These are phyloP conservation scores for Dissostichus mawsoni DNA, from an alignment of 2,113 vertebrate genomes.

Conservation along the genomic window DNA sequence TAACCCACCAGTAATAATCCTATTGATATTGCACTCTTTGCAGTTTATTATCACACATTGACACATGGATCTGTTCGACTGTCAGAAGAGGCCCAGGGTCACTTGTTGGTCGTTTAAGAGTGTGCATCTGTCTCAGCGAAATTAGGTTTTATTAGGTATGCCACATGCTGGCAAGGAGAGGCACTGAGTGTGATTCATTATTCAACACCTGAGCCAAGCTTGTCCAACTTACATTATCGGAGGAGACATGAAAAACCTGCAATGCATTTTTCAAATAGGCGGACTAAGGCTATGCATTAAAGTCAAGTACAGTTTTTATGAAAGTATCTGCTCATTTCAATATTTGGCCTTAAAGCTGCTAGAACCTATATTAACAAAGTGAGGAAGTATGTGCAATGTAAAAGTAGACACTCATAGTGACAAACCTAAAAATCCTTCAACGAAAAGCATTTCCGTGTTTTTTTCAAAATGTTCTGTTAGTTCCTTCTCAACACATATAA, in stretches of 20 bases:
- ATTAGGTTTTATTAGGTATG: constrained; percentile 41
- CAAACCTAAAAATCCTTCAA: background rate
- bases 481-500: background rate
- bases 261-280: constrained; percentile 39
- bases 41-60: constrained; percentile 54
- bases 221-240: constrained; percentile 16
- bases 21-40: constrained; percentile 47
- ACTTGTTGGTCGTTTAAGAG: constrained; percentile 41
- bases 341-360: background rate
- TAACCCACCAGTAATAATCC: constrained; percentile 43
- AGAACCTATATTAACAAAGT: background rate
- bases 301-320: constrained; percentile 3
- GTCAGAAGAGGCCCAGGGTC: constrained; percentile 28
- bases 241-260: constrained; percentile 2
- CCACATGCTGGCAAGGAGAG: constrained; percentile 29
- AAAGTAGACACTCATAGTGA: background rate
- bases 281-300: background rate
- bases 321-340: background rate
- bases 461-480: background rate
- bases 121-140: constrained; percentile 23
- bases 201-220: constrained; percentile 50
- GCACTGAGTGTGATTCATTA: constrained; percentile 38
- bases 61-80: constrained; percentile 21
- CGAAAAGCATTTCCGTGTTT: background rate
- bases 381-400: background rate